These are phyloP conservation scores for Puntigrus tetrazona DNA, from an alignment of 2,113 vertebrate species.

Conservation along the genomic window DNA sequence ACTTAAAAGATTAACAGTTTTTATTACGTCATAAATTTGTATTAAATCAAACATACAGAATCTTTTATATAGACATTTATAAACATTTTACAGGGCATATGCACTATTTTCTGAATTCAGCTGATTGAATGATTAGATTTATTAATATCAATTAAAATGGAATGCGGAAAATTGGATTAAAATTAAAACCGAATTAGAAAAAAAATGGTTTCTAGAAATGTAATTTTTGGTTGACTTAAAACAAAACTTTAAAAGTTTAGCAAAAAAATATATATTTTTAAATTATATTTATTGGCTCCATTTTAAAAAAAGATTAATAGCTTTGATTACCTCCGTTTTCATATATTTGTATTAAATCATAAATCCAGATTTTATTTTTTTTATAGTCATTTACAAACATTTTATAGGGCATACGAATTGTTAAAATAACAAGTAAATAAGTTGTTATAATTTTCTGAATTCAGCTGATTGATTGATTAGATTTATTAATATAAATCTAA, in stretches of 20 bases:
- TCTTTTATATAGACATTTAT: no score
- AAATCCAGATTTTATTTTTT: no score
- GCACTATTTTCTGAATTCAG: not conserved
- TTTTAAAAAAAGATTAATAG: no score
- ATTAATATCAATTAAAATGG: not conserved
- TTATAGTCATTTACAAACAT: no score
- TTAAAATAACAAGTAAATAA: not conserved
- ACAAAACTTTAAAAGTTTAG: not conserved
- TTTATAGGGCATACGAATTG: not conserved
- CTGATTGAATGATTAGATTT: not conserved
- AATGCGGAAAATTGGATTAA: not conserved
- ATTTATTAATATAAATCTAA: not conserved
- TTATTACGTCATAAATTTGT: not conserved
- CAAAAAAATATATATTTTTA: no score
- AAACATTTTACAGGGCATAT: no score
- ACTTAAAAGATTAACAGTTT: no score
- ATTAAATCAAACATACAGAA: not conserved
- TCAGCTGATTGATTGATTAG: not conserved
- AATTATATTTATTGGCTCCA: no score
- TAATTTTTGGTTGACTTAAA: not conserved
- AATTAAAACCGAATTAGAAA: no score
- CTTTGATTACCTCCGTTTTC: no score
- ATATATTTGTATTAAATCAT: not conserved
- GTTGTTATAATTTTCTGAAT: not conserved
- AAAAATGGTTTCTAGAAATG: no score